phyloP scores from a whole-genome alignment of 2,888 invertebrate genomes.

The Phalera bucephala region DNA sequence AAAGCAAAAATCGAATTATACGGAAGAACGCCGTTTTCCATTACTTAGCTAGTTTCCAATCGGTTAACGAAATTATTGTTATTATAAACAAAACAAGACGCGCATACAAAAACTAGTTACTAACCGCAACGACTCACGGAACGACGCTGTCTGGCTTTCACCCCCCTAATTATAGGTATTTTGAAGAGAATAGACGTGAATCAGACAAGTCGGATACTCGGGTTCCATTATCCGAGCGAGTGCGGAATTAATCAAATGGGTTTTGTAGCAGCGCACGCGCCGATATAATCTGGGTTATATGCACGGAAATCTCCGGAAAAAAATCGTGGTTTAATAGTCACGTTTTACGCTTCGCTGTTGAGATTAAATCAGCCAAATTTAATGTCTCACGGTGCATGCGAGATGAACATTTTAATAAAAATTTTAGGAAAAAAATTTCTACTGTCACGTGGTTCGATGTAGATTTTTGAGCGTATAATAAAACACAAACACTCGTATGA shows the following conservation, averaged over 20 bases:
- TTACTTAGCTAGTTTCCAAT: conserved; percentile 18
- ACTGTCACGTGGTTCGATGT: neutral
- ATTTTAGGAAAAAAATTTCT: conserved; percentile 4
- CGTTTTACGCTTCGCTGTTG: conserved; percentile 9
- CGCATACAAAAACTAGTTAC: conserved; percentile 30
- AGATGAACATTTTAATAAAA: conserved; percentile 2
- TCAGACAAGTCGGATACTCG: conserved; percentile 47
- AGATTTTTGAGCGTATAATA: no score
- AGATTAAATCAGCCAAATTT: conserved; percentile 9
- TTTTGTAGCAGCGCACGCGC: conserved; percentile 2
- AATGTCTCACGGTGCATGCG: neutral
- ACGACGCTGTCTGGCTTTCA: conserved; percentile 56
- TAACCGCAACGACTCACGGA: conserved; percentile 49
- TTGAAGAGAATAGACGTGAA: conserved; percentile 49
- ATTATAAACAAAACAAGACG: conserved; percentile 33
- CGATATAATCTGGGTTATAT: neutral
- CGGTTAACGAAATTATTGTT: conserved; percentile 35
- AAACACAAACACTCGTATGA: no score
- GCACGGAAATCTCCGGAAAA: conserved; percentile 2
- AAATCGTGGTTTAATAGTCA: conserved; percentile 15
- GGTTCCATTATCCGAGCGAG: conserved; percentile 29
- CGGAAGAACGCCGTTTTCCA: conserved; percentile 17
- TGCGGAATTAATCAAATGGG: conserved; percentile 47
- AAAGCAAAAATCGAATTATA: conserved; percentile 20
- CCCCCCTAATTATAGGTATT: conserved; percentile 66